Evolutionary conservation across 2,113 vertebrate genomes (phyloP).

Genomic region (Lagopus muta): DNA sequence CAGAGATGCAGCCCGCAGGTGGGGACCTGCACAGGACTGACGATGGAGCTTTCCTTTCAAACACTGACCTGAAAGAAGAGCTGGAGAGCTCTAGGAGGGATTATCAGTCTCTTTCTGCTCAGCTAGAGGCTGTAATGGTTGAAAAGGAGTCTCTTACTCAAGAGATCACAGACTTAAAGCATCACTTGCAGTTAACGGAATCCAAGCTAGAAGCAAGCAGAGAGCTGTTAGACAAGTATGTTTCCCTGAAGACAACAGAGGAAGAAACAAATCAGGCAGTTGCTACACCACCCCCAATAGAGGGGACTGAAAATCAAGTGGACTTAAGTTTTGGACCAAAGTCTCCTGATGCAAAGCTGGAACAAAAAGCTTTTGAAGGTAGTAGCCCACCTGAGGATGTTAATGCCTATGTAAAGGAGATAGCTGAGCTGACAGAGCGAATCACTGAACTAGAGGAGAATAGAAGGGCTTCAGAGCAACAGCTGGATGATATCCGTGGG

Average conservation of each 20-base stretch:
- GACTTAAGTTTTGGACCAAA: background rate
- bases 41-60: slow-evolving; percentile 41
- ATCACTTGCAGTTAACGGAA: slow-evolving; percentile 62
- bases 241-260: background rate
- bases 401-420: slow-evolving; percentile 40
- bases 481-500: background rate
- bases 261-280: slow-evolving; percentile 39
- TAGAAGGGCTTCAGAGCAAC: slow-evolving; percentile 52
- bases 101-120: slow-evolving; percentile 57
- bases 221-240: slow-evolving; percentile 19
- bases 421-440: slow-evolving; percentile 64
- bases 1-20: slow-evolving; percentile 41
- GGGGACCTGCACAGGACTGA: slow-evolving; percentile 20
- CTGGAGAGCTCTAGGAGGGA: slow-evolving; percentile 61
- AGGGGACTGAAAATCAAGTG: slow-evolving; percentile 29
- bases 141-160: slow-evolving; percentile 73
- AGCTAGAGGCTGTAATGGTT: slow-evolving; percentile 59
- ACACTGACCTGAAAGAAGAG: slow-evolving; percentile 61
- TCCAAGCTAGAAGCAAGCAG: slow-evolving; percentile 56
- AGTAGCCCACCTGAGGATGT: slow-evolving; percentile 22
- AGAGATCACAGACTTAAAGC: slow-evolving; percentile 67
- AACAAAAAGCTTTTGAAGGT: slow-evolving; percentile 4
- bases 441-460: slow-evolving; percentile 67
- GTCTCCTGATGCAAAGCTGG: background rate
- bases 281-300: background rate